Percentiles rank a stretch among this genome's conserved stretches.
These are phyloP conservation scores for Coleophora flavipennella DNA, from an alignment of 2,888 invertebrate genomes.

Conservation along the genomic window DNA sequence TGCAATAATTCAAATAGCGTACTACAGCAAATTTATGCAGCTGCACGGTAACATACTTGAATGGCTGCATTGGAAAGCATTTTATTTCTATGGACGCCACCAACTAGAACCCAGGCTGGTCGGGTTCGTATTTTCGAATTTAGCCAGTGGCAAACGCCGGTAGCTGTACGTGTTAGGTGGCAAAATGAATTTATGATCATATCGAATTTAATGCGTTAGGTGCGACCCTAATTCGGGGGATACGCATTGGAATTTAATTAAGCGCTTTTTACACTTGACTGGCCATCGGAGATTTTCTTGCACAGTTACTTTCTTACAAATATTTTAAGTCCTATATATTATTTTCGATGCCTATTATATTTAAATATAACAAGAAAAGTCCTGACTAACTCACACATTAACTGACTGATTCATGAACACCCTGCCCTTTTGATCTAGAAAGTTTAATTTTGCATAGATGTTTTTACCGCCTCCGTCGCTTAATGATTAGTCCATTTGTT, in stretches of 20 bases:
- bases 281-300: conserved; percentile 19
- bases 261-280: conserved; percentile 42
- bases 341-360: too few relatives aligned
- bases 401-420: too few relatives aligned
- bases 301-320: conserved; percentile 16
- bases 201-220: conserved; percentile 55
- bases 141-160: conserved; percentile 31
- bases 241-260: conserved; percentile 52
- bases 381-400: too few relatives aligned
- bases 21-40: conserved; percentile 63
- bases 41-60: conserved; percentile 64
- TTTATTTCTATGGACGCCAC: conserved; percentile 59
- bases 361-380: too few relatives aligned
- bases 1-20: conserved; percentile 67
- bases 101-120: conserved; percentile 27
- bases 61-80: conserved; percentile 65
- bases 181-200: conserved; percentile 64
- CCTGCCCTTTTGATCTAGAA: too few relatives aligned
- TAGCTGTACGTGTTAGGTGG: conserved; percentile 48
- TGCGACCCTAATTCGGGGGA: conserved; percentile 42
- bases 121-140: conserved; percentile 49
- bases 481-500: too few relatives aligned
- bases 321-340: too few relatives aligned
- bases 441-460: too few relatives aligned
- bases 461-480: too few relatives aligned